Conservation (phyloP, 2,888 invertebrate genomes). For the Scaptomyza polygonia region DNA sequence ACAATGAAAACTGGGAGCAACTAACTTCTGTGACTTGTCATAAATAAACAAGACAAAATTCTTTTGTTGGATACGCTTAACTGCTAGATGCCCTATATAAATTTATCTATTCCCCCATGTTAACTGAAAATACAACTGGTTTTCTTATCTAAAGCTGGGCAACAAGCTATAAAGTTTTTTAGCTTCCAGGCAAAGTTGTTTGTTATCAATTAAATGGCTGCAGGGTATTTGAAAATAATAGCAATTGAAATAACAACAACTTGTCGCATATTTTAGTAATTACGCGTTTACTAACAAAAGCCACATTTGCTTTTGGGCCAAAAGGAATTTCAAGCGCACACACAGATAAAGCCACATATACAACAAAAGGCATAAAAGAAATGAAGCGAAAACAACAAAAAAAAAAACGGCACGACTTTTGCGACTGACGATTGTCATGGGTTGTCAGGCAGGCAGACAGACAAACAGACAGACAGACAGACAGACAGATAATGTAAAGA, state of each 20-base stretch:
- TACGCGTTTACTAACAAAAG: conserved; percentile 66
- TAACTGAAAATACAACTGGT: background rate
- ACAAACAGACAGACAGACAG: conserved; percentile 29
- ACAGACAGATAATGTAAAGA: conserved; percentile 70
- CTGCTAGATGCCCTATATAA: conserved; percentile 5
- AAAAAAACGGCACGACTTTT: conserved; percentile 63
- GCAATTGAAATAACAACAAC: conserved; percentile 50
- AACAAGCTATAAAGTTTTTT: background rate
- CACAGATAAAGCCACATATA: conserved; percentile 13
- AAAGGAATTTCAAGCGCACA: conserved; percentile 69
- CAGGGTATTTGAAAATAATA: conserved; percentile 27
- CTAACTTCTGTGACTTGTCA: conserved; percentile 1
- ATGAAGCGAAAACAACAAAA: too few species aligned
- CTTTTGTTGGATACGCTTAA: background rate
- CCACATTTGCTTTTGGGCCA: conserved; percentile 54
- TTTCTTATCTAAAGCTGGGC: background rate
- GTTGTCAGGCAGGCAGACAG: conserved; percentile 55
- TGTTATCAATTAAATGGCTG: background rate
- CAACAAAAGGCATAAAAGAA: conserved; percentile 39
- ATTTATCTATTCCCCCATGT: too few species aligned
- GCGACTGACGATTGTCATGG: conserved; percentile 70
- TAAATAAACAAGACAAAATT: background rate
- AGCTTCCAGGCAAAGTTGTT: background rate
- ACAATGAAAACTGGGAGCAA: conserved; percentile 20
- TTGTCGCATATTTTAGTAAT: conserved; percentile 74